Evolutionary conservation across 2,113 vertebrate species (phyloP), one percentile per base, ranked within the genome.

Genomic region (Scopus umbretta): DNA sequence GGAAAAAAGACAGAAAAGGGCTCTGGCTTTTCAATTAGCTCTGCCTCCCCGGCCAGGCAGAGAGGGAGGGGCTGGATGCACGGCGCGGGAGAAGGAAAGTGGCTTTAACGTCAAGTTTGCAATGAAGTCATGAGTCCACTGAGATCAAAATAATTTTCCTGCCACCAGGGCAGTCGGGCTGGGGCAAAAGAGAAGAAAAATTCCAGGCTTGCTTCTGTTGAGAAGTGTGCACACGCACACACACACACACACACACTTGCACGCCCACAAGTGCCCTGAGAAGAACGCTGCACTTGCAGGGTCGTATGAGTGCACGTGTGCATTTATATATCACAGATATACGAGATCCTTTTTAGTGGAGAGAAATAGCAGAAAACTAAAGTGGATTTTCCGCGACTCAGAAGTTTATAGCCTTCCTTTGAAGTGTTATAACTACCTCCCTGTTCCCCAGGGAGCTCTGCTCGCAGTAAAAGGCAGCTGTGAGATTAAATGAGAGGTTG

Each of bases 231-330:
- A 6, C 7, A 4, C 12, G 6, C 21, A 3, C 16, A 1, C 20
- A n/a, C n/a, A n/a, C n/a, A n/a, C n/a, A n/a, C n/a, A n/a, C n/a
- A n/a, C n/a, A n/a, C n/a, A n/a, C n/a, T 11, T 3, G 16, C 47
- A 7, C 9, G 10, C 47, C 56, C 0, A 0, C 19, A 3, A 30
- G 16, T 0, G 3, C 78, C 50, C 32, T 3, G 20, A 42, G 76
- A n/a, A 62, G 52, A 70, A 16, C 1, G 0, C 66, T 56, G 62
- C 53, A 0, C n/a, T 40, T 6, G 5, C 4, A 4, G 52, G 58
- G 59, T 6, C 14, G 43, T 8, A 2, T 1, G 49, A n/a, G n/a
- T n/a, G n/a, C n/a, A n/a, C 14, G 17, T 10, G 20, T 11, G 73
- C 72, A 4, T 15, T 88, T 14, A 42, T 30, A 20, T 36, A 38